Base-by-base conservation (phyloP, 2,797 vertebrate species). In the Lemur catta region DNA sequence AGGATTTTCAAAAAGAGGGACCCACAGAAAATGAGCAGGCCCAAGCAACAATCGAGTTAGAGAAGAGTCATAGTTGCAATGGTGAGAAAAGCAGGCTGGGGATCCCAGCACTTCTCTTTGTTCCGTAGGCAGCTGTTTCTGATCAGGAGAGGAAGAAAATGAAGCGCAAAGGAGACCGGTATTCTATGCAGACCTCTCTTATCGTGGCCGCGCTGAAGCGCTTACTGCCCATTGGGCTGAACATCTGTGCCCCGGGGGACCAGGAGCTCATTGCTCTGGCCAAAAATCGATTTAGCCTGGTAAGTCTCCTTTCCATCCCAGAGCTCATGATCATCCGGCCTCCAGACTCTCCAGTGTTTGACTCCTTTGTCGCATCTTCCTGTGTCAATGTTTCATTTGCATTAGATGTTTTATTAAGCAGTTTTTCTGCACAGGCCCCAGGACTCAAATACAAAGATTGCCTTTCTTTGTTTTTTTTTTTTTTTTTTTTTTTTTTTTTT, bases 111-210 rank as follows among this genome's bases (percentile, higher is more conserved):
- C 18, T 33, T 26, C 5, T 48, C 22, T 52, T 43, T 79, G 35
- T 41, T 48, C 69, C 4, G 0, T 84, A 99, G 99, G 99, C 99
- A 59, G 99, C 99, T 33, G 99, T 99, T 93, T 99, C 99, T 43
- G 99, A 99, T 94, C 99, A 99, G 97, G 99, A 99, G 97, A 99
- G 99, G 97, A 99, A 99, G 98, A 99, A 99, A 96, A 99, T 99
- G 99, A 99, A 99, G 97, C 98, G 99, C 33, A 99, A 99, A 91
- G 99, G 99, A 0, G 99, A 99, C 91, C 98, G 99, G 1, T 99
- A 99, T 88, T 99, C 99, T 0, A 99, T 99, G 98, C 99, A 99
- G 98, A 99, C 99, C 0, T 99, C 99, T 86, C 98, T 99, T n/a
- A 99, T 99, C 1, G 99, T 99, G 24, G 99, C 99, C 2, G 99